Evolutionary conservation across 2,113 vertebrate species (phyloP), one percentile per base, ranked within the genome.

Genomic region (Rutilus rutilus): DNA sequence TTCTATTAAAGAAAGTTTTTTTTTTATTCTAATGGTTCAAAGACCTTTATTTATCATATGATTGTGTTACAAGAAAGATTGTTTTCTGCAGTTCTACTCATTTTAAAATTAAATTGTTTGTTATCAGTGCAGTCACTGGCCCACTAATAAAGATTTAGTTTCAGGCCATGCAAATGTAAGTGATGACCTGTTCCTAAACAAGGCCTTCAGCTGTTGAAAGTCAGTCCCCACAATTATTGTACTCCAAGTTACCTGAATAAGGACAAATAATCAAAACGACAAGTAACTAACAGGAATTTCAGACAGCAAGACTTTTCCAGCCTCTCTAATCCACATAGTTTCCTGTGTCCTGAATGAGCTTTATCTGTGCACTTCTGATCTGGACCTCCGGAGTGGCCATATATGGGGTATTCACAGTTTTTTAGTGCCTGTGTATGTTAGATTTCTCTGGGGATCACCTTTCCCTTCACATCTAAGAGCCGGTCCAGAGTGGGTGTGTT

Each of bases 251-350:
- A 25, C 74, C 50, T 27, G 14, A 27, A 76, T 47, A 50, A 75
- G 23, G 42, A 50, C 73, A 69, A 50, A 50, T 75, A 27, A 47
- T 52, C 14, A 17, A 50, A 75, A 75, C 6, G 71, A 75, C 71
- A 75, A 75, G 42, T 25, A 47, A 47, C 73, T 50, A 75, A 27
- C n/a, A 30, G 45, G 74, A 76, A 30, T 52, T n/a, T 50, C 45
- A 76, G 45, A n/a, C 73, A 50, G 73, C 4, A 69, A 36, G 15
- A 69, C 1, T 36, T 69, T 25, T n/a, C 59, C 59, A 60, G 9
- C 36, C 67, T 76, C n/a, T 47, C 74, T 76, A 52, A 76, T 76
- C n/a, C 74, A 30, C 74, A 52, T 50, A 76, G 73, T 52, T 25
- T 50, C 73, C 73, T 47, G 73, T 45, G 27, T 52, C 73, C 45